Conservation (phyloP, 2,888 invertebrate genomes). For the Rotaria macrura region DNA sequence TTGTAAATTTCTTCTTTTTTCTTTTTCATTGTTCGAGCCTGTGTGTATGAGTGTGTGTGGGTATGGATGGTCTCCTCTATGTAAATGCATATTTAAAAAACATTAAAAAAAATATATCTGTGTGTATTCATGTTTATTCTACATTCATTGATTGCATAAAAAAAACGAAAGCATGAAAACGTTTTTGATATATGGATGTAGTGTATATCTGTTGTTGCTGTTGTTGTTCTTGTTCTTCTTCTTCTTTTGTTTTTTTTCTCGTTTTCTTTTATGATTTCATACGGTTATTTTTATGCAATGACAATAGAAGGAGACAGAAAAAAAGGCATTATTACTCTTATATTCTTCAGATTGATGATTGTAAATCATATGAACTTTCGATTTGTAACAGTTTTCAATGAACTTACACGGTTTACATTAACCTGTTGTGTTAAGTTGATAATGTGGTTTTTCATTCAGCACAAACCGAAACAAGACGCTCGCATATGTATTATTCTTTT, state of each 20-base stretch:
- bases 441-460: too few relatives aligned
- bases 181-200: not conserved
- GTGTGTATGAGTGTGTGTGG: not conserved
- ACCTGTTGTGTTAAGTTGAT: too few relatives aligned
- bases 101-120: not conserved
- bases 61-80: not conserved
- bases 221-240: not conserved
- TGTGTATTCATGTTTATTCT: not conserved
- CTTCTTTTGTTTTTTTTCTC: too few relatives aligned
- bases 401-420: too few relatives aligned
- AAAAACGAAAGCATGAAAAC: not conserved
- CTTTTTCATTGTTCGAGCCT: not conserved
- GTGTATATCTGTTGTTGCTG: not conserved
- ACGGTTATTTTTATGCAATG: not conserved
- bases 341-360: not conserved
- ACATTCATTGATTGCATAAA: not conserved
- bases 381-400: too few relatives aligned
- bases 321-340: not conserved
- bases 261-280: slow-evolving; percentile 11
- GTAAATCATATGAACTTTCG: too few relatives aligned
- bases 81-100: not conserved
- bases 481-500: too few relatives aligned
- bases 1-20: not conserved
- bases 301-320: slow-evolving; percentile 15
- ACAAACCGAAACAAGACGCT: too few relatives aligned